Conservation (phyloP, 2,888 invertebrate genomes). For the Acleris sparsana region DNA sequence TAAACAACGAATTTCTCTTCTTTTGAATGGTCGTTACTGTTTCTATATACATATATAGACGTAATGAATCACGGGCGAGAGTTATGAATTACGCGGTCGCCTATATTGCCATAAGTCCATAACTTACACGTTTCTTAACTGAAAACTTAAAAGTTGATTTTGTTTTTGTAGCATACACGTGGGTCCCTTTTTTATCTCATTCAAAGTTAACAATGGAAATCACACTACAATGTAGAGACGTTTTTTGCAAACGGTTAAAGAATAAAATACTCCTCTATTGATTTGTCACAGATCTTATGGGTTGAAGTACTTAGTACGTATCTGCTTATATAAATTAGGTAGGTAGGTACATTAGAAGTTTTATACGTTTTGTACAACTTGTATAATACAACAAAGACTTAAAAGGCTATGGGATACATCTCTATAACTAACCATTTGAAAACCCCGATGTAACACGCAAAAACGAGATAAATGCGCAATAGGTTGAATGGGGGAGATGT, state of each 20-base stretch:
- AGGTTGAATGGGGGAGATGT: slow-evolving; percentile 11
- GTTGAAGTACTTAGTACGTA: neutral
- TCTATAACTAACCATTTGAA: neutral
- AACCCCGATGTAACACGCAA: slow-evolving; percentile 7
- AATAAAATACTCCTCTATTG: no score
- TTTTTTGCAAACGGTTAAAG: neutral
- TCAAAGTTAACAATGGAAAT: slow-evolving; percentile 2
- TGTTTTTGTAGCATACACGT: neutral
- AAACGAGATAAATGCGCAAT: slow-evolving; percentile 11
- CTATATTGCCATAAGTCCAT: neutral
- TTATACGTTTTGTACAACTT: neutral
- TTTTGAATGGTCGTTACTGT: slow-evolving; percentile 7
- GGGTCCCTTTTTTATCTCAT: neutral
- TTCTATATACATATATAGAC: neutral
- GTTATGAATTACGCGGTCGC: neutral
- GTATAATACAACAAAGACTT: neutral
- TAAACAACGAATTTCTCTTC: slow-evolving; percentile 31
- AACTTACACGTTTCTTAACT: neutral
- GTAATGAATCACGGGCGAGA: slow-evolving; percentile 5
- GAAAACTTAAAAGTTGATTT: neutral
- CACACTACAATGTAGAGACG: neutral
- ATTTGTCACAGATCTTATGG: no score
- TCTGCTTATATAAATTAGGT: neutral
- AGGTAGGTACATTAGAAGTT: neutral
- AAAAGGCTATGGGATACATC: neutral